Base-by-base conservation (phyloP, 2,888 invertebrate species). In the Dexiosoma caninum region DNA sequence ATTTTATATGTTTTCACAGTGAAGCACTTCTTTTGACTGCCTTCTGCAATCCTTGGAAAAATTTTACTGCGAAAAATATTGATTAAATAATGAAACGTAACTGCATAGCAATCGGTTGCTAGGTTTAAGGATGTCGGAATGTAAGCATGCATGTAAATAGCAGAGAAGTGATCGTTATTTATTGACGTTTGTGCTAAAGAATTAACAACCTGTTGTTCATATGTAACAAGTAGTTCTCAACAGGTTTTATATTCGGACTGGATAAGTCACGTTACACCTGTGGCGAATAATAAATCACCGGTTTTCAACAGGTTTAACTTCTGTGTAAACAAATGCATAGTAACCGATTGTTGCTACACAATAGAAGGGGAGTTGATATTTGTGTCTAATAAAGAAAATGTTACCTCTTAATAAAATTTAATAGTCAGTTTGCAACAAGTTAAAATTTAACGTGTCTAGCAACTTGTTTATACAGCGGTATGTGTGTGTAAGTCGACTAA, bases 71-170 rank as follows among this genome's bases (percentile, higher is more conserved):
- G 35, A 60, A 66, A 53, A 62, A 35, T 53, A 79, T 79, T 62
- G 78, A 74, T 74, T 37, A 23, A 69, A 75, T 49, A 78, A 35
- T 32, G n/a, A 9, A 40, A 76, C 9, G 4, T 51, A 19, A 53
- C 0, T 21, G 46, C 67, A 19, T 77, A 69, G 77, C 62, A 64
- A 77, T 67, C 40, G 51, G 72, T 81, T 81, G 72, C 40, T 69
- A 77, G 46, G 76, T n/a, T 0, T 21, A 21, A 19, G 12, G 12
- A 62, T 71, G 27, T 32, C 12, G 23, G 9, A 32, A 42, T 35
- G 35, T 53, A 1, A 2, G 12, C 53, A 19, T 32, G 9, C 19
- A 42, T 35, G 35, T 53, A 1, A 2, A 7, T 67, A 19, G 9
- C 2, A 19, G 7, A 3, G 8, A 37, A 37, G 10, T 1, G 30